Evolutionary conservation across 1,140 invertebrate species (phyloP).

Genomic region (Drosophila simulans): DNA sequence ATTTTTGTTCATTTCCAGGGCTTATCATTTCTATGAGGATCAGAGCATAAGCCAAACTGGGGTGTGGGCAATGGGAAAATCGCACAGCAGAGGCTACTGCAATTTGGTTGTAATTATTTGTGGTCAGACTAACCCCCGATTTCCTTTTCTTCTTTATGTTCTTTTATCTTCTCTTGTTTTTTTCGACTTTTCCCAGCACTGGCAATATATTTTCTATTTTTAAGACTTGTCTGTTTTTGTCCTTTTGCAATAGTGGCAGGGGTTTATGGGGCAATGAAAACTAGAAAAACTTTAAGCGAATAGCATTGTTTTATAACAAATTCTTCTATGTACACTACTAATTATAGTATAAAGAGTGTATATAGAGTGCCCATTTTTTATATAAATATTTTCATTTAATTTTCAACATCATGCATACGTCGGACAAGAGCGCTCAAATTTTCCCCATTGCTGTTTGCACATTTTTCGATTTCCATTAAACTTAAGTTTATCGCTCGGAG

Average conservation of each 20-base stretch:
- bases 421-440: neutral
- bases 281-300: neutral
- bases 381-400: neutral
- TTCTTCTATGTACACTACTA: neutral
- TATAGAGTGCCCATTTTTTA: neutral
- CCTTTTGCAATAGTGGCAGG: neutral
- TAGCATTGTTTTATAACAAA: neutral
- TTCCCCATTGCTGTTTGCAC: neutral
- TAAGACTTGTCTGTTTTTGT: constrained; percentile 19
- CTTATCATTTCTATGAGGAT: constrained; percentile 20
- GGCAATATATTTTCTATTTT: constrained; percentile 19
- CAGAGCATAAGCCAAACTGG: neutral
- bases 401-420: neutral
- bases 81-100: constrained; percentile 1
- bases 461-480: constrained; percentile 7
- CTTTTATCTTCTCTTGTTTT: constrained; percentile 5
- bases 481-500: constrained; percentile 11
- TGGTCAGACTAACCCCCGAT: neutral
- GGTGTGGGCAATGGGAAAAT: neutral
- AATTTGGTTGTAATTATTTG: constrained; percentile 42
- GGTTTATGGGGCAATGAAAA: neutral
- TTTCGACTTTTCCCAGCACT: constrained; percentile 1
- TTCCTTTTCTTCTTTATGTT: neutral
- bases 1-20: constrained; percentile 35
- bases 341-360: no score